Base-by-base conservation (phyloP, 1,140 invertebrate species). In the Cherax destructor region DNA sequence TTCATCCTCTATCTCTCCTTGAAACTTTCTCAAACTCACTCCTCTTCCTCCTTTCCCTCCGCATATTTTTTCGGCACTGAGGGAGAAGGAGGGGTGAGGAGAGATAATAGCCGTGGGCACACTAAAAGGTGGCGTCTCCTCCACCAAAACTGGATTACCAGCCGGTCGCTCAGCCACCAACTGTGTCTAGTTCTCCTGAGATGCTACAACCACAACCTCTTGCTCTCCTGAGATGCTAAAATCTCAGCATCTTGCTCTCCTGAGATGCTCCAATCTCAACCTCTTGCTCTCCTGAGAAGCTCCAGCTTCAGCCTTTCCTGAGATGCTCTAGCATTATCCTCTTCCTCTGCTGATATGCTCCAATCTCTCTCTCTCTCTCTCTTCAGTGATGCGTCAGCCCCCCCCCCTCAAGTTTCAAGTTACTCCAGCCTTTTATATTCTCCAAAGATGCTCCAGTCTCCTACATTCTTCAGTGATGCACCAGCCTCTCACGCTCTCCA, bases 111-210 rank as follows among this genome's bases (percentile, higher is more conserved):
- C 52, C 13, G 78, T 49, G n/a, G 49, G 78, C 78, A 52, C 47
- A 18, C 78, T 80, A 80, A 80, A 80, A 80, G 49, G 47, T 56
- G 78, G 0, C 49, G 41, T 6, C 78, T 52, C 3, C 52, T 4
- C 49, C 78, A 16, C 4, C 49, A 52, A 80, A 80, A 80, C 30
- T 80, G 78, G 78, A 80, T 80, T 80, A 80, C 78, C 9, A 80
- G 52, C 16, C 41, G 18, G 49, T 18, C 47, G 47, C 16, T 52
- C 49, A 10, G 5, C 78, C 78, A n/a, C 21, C 18, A 10, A 47
- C 76, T 78, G 65, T n/a, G 65, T 69, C 65, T 69, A 69, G 18
- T 69, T 78, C 76, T 78, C 76, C 24, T 41, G 30, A 41, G 30
- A 41, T 41, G 30, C 30, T 41, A 0, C 30, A 41, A 41, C 0